Percentiles rank a stretch among this genome's conserved stretches.
Conservation (phyloP, 2,888 invertebrate genomes). For the Lasioglossum morio region DNA sequence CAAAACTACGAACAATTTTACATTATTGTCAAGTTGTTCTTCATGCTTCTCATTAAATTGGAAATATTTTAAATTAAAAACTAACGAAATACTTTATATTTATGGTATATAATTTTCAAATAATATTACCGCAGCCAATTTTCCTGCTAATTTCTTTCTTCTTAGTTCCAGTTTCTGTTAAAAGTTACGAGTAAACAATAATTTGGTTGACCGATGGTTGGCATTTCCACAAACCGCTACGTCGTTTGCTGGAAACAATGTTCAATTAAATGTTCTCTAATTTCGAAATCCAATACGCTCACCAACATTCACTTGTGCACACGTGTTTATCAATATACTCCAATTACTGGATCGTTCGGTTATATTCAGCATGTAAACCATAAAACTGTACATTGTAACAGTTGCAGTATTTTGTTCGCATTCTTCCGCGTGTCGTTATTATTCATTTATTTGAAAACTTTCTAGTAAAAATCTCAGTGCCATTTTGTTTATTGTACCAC, state of each 20-base stretch:
- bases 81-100: not conserved
- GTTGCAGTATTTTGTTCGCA: not conserved
- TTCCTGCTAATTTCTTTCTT: not conserved
- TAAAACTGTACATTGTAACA: not conserved
- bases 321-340: slow-evolving; percentile 43
- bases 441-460: not conserved
- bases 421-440: not conserved
- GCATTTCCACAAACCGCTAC: slow-evolving; percentile 36
- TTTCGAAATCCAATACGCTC: slow-evolving; percentile 45
- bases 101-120: not conserved
- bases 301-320: slow-evolving; percentile 48
- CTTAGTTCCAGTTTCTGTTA: not conserved
- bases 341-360: slow-evolving; percentile 28
- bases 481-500: no score
- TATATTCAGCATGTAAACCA: slow-evolving; percentile 41
- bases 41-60: not conserved
- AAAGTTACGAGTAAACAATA: slow-evolving; percentile 33
- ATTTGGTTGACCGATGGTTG: slow-evolving; percentile 44
- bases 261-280: slow-evolving; percentile 54
- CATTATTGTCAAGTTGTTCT: not conserved
- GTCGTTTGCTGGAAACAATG: slow-evolving; percentile 51
- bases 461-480: not conserved
- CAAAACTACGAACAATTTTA: not conserved
- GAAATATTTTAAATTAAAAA: no score
- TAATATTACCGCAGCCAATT: not conserved